phyloP scores from a whole-genome alignment of 2,888 invertebrate genomes.

The Bugulina stolonifera region DNA sequence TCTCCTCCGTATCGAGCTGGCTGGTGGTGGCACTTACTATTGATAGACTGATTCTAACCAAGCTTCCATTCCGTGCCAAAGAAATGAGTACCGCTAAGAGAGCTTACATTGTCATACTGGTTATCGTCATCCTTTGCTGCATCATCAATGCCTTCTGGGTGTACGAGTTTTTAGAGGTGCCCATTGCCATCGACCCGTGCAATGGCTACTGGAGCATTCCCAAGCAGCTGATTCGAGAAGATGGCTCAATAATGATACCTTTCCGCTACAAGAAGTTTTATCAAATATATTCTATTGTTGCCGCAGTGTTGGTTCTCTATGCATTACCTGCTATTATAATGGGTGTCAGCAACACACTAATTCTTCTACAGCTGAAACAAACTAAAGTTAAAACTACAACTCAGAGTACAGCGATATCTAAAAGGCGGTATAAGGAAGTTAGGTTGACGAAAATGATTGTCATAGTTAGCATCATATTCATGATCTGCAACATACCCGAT shows the following conservation, averaged over 20 bases:
- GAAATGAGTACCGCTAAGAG: not conserved
- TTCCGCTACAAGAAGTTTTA: not conserved
- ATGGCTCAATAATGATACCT: not conserved
- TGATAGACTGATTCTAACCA: conserved; percentile 17
- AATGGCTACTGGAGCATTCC: conserved; percentile 19
- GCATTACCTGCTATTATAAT: conserved; percentile 2
- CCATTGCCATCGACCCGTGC: not conserved
- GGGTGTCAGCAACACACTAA: conserved; percentile 1
- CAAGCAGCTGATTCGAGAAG: not conserved
- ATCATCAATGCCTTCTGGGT: conserved; percentile 7
- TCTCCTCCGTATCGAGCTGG: conserved; percentile 1
- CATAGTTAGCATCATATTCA: not conserved
- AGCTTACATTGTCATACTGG: not conserved
- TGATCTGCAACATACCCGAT: conserved; percentile 7
- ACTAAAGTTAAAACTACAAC: not conserved
- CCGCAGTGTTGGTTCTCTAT: conserved; percentile 12
- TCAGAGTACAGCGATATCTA: not conserved
- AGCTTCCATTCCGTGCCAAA: not conserved
- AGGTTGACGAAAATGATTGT: conserved; percentile 21
- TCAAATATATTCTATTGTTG: not conserved
- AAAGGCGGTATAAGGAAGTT: not conserved
- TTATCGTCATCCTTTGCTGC: not conserved
- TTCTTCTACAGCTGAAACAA: not conserved
- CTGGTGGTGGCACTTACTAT: conserved; percentile 20
- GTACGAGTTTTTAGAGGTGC: conserved; percentile 21